Conservation (phyloP, 2,797 vertebrate species). For the Halcyon smyrnensis region DNA sequence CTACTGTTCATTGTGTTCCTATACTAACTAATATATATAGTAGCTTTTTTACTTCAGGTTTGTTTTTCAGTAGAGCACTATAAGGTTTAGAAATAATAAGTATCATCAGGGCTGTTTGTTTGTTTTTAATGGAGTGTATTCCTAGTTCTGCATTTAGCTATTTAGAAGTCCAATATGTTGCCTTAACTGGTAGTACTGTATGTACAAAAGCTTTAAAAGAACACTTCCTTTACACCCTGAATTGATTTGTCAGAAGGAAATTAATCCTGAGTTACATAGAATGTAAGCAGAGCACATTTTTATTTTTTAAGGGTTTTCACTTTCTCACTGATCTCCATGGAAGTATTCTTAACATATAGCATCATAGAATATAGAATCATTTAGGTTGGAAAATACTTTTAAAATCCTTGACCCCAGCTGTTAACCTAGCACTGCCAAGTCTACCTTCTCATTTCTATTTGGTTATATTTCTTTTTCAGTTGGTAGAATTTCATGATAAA, state of each 20-base stretch:
- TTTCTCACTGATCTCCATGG: background rate
- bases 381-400: background rate
- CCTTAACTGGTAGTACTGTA: background rate
- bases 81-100: background rate
- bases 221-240: background rate
- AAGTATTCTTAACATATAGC: background rate
- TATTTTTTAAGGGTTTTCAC: background rate
- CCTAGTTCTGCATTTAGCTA: background rate
- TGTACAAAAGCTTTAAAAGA: background rate
- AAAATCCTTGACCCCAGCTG: too few species aligned
- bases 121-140: background rate
- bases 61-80: background rate
- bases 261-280: background rate
- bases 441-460: background rate
- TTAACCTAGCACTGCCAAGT: background rate
- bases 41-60: background rate
- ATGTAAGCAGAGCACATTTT: background rate
- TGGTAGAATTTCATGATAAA: background rate
- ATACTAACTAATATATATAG: background rate
- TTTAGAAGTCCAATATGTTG: background rate
- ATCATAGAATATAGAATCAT: background rate
- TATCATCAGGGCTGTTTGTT: accelerated
- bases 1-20: background rate
- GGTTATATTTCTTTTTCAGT: background rate
- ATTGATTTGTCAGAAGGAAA: background rate